phyloP scores from a whole-genome alignment of 2,113 vertebrate species.

The Phrynocephalus versicolor region DNA sequence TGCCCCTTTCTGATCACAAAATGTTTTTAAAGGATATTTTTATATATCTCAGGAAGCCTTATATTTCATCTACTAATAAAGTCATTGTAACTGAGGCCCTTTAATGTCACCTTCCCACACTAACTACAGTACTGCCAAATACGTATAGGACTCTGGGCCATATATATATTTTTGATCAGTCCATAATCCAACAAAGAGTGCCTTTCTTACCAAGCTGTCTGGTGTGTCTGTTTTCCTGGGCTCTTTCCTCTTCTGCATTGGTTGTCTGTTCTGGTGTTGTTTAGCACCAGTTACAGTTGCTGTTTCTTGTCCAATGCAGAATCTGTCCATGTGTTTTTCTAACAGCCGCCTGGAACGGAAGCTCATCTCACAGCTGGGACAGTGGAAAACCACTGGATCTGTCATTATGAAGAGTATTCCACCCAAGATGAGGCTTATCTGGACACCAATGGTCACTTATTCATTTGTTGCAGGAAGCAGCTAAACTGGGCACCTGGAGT shows the following conservation, averaged over 20 bases:
- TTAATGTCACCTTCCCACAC: too few species aligned
- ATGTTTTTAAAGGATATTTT: too few species aligned
- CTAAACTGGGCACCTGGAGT: not conserved
- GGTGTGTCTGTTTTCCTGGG: not conserved
- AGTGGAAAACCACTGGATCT: not conserved
- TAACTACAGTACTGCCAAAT: too few species aligned
- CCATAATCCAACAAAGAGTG: too few species aligned
- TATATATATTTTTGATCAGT: too few species aligned
- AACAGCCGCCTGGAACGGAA: slow-evolving; percentile 16
- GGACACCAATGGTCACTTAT: not conserved
- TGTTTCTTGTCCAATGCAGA: slow-evolving; percentile 23
- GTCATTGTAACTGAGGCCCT: not conserved
- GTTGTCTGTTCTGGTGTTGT: not conserved
- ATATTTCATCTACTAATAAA: not conserved
- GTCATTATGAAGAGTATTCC: not conserved
- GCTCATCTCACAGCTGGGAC: slow-evolving; percentile 14
- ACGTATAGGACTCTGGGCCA: too few species aligned
- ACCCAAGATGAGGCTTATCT: not conserved
- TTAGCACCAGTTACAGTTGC: not conserved
- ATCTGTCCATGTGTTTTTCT: slow-evolving; percentile 25
- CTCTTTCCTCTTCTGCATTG: not conserved
- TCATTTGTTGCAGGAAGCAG: not conserved
- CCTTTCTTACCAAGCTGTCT: not conserved
- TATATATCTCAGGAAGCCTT: not conserved
- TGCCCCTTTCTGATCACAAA: too few species aligned